Evolutionary conservation across 2,888 invertebrate genomes (phyloP).

Genomic region (Thera obeliscata): DNA sequence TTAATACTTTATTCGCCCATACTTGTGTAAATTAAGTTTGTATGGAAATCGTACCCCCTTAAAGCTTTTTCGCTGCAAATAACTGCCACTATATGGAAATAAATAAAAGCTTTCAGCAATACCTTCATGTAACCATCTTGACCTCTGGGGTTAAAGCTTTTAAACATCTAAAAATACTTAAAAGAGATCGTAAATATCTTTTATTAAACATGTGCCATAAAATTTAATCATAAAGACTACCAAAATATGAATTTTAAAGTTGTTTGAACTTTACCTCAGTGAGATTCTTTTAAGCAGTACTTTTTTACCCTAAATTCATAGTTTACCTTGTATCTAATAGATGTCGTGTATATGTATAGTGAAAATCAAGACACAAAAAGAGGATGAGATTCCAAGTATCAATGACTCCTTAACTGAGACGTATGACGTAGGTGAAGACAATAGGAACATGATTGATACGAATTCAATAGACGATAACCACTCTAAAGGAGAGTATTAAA

Average conservation of each 20-base stretch:
- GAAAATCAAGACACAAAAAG: not conserved
- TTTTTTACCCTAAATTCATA: not conserved
- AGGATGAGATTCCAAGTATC: slow-evolving; percentile 7
- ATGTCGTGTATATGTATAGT: too few species aligned
- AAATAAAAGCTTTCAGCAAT: not conserved
- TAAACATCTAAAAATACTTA: slow-evolving; percentile 6
- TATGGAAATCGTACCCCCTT: too few species aligned
- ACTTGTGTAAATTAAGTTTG: too few species aligned
- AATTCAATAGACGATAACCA: slow-evolving; percentile 54
- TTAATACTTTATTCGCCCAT: too few species aligned
- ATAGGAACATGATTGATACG: slow-evolving; percentile 50
- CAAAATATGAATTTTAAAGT: not conserved
- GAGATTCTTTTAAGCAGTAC: not conserved
- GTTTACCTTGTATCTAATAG: not conserved
- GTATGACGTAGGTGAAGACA: slow-evolving; percentile 62
- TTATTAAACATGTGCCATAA: slow-evolving; percentile 1
- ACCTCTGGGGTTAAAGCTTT: slow-evolving; percentile 1
- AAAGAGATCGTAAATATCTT: slow-evolving; percentile 9
- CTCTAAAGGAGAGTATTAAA: slow-evolving; percentile 46
- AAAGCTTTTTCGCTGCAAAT: not conserved
- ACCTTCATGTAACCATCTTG: not conserved
- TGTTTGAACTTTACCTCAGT: not conserved
- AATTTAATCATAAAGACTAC: slow-evolving; percentile 2
- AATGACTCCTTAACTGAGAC: slow-evolving; percentile 38
- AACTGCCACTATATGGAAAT: not conserved